Evolutionary conservation across 2,113 vertebrate genomes (phyloP), one percentile per base, ranked within the genome.

Genomic region (Pseudorhombus dupliciocellatus): DNA sequence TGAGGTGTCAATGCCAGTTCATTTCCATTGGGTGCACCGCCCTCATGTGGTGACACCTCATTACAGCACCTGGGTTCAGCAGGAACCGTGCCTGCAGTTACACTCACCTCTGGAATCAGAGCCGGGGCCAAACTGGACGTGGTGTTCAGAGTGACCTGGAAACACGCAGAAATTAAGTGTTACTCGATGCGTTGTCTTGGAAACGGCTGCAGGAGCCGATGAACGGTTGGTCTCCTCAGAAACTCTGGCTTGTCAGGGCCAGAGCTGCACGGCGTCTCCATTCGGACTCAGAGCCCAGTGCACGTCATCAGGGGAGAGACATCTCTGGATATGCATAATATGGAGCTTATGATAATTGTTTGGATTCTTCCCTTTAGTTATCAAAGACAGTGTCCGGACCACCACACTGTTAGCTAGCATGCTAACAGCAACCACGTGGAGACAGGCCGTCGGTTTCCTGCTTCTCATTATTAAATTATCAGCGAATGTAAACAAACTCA

Each of bases 241-340:
- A 14, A 75, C 82, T 78, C 53, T 30, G 70, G 85, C 82, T 87
- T 87, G 85, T 87, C 79, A 83, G 67, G 85, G 85, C 85, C 83
- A 77, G 52, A 88, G 83, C 57, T 53, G 88, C 85, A 89, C 85
- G 3, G 54, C 24, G 0, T 85, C 83, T 59, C 14, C 83, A 88
- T 37, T 0, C 4, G 7, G 22, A 65, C 21, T 83, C 83, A 83
- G 86, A 85, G 83, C 83, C 81, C 86, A 88, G 86, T 88, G 86
- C 86, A 59, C 37, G 66, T 84, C 83, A 85, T 88, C 86, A 88
- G 25, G 10, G 73, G 62, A 82, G 68, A 74, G 18, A 26, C 1
- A 53, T 37, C 10, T 30, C 28, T 37, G 4, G 4, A 37, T 37
- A 37, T 12, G 9, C 34, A 37, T 37, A 10, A 37, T 37, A 37